Evolutionary conservation across 2,888 invertebrate genomes (phyloP).

Genomic region (Yponomeuta evonymella): DNA sequence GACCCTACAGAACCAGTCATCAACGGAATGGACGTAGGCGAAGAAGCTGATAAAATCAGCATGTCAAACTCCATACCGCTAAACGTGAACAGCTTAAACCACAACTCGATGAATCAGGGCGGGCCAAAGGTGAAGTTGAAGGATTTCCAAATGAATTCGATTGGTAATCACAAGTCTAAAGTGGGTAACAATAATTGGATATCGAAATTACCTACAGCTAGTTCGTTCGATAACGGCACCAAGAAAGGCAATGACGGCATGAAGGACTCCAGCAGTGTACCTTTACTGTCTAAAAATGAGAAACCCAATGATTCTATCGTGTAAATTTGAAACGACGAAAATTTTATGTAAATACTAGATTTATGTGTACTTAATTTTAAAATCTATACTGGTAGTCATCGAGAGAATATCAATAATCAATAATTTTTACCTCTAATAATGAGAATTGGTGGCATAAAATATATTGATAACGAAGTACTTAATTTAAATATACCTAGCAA

Average conservation of each 20-base stretch:
- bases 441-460: not conserved
- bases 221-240: constrained; percentile 63
- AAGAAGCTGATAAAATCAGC: constrained; percentile 49
- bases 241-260: constrained; percentile 53
- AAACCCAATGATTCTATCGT: constrained; percentile 65
- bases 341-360: constrained; percentile 13
- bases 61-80: constrained; percentile 58
- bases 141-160: constrained; percentile 50
- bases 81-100: constrained; percentile 57
- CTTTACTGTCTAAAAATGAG: constrained; percentile 60
- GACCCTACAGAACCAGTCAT: constrained; percentile 54
- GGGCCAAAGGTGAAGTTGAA: constrained; percentile 63
- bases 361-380: constrained; percentile 19
- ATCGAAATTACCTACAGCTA: constrained; percentile 60
- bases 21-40: constrained; percentile 51
- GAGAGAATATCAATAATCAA: not conserved
- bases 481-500: not conserved
- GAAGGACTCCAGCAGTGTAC: constrained; percentile 70
- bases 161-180: constrained; percentile 55
- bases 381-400: constrained; percentile 4
- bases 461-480: not conserved
- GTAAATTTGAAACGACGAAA: constrained; percentile 11
- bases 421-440: not conserved
- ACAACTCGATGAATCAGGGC: constrained; percentile 47
- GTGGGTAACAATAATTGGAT: constrained; percentile 72